Conservation (phyloP, 2,888 invertebrate species). For the Habroteleia sp. region DNA sequence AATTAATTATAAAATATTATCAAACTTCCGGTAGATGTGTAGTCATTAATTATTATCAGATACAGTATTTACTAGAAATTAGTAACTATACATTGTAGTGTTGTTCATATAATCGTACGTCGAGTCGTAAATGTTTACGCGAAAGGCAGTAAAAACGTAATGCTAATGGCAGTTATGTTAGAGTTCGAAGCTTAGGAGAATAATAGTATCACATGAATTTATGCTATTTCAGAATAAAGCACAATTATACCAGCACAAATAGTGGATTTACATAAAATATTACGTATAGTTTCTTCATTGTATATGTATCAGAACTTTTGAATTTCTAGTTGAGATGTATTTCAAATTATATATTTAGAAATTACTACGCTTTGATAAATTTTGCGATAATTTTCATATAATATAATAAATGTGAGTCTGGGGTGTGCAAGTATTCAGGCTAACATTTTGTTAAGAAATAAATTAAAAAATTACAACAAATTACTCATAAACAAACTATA, state of each 20-base stretch:
- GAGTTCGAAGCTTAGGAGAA: conserved; percentile 47
- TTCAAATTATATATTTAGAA: conserved; percentile 13
- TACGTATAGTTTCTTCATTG: conserved; percentile 10
- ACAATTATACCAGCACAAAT: conserved; percentile 39
- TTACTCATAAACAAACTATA: too few relatives aligned
- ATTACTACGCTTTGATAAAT: conserved; percentile 18
- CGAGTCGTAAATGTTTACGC: conserved; percentile 64
- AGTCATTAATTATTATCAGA: too few relatives aligned
- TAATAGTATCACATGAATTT: conserved; percentile 41
- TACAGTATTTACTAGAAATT: too few relatives aligned
- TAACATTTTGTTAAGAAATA: conserved; percentile 4
- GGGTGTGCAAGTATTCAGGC: neutral
- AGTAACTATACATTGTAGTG: conserved; percentile 16
- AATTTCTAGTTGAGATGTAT: conserved; percentile 12
- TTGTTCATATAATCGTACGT: conserved; percentile 47
- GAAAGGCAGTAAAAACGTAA: conserved; percentile 67
- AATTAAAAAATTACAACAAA: too few relatives aligned
- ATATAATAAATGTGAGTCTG: neutral
- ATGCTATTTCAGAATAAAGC: conserved; percentile 48
- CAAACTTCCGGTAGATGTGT: too few relatives aligned
- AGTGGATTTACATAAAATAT: conserved; percentile 49
- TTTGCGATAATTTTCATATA: conserved; percentile 2
- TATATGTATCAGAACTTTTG: conserved; percentile 30
- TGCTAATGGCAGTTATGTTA: conserved; percentile 63
- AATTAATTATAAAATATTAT: too few relatives aligned